These are phyloP conservation scores for Elymnias hypermnestra DNA, from an alignment of 1,140 invertebrate species.

Conservation along the genomic window DNA sequence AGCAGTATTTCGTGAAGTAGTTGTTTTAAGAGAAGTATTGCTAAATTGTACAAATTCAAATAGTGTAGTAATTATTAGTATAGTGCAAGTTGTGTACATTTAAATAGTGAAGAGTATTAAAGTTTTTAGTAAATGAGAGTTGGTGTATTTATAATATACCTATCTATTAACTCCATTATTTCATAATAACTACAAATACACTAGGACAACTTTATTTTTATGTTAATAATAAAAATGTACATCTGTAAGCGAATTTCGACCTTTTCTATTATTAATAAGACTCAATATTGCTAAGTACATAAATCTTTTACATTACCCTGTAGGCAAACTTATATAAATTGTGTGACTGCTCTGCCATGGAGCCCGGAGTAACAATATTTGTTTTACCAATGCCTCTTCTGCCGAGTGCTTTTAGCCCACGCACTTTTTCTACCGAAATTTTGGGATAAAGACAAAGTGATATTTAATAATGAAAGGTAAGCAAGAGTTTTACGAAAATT, in stretches of 20 bases:
- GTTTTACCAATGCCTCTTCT: conserved; percentile 24
- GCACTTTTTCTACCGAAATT: conserved; percentile 14
- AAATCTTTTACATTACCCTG: neutral
- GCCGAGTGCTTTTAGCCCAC: conserved; percentile 25
- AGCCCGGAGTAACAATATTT: conserved; percentile 30
- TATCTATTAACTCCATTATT: neutral
- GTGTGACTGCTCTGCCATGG: conserved; percentile 8
- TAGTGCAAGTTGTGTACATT: no score
- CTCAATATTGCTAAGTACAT: no score
- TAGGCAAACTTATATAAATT: conserved; percentile 9
- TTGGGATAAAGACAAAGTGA: conserved; percentile 11
- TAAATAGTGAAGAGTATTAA: no score
- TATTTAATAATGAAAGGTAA: conserved; percentile 19
- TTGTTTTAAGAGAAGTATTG: no score
- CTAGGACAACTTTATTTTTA: neutral
- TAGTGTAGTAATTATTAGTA: no score
- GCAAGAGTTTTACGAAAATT: conserved; percentile 9
- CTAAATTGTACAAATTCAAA: no score
- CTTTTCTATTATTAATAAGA: no score
- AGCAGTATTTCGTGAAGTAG: no score
- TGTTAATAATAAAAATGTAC: neutral
- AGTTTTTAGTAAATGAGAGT: no score
- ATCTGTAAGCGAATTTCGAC: neutral
- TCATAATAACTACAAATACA: neutral
- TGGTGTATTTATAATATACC: no score